Conservation (phyloP, 2,113 vertebrate genomes). For the Corvus moneduloides region DNA sequence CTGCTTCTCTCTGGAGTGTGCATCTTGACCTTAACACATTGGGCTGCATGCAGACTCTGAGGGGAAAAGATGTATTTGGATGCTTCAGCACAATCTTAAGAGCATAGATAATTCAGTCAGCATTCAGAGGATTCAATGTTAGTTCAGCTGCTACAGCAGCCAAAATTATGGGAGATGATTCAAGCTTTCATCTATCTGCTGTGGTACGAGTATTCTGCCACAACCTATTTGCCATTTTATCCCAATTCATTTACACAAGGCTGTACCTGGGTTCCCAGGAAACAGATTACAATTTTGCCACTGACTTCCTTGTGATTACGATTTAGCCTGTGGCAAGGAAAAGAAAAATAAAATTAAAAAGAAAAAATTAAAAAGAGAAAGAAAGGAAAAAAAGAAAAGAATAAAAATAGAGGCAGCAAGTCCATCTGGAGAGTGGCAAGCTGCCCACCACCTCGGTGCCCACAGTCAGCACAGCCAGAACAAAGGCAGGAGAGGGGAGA, state of each 20-base stretch:
- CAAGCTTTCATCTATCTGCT: background rate
- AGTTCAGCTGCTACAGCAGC: background rate
- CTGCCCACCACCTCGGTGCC: background rate
- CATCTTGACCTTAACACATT: conserved; percentile 47
- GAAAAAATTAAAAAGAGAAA: no score
- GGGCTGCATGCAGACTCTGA: background rate
- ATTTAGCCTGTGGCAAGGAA: background rate
- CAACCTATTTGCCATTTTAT: background rate
- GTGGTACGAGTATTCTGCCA: background rate
- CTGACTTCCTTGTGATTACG: background rate
- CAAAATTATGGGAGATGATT: background rate
- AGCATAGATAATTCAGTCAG: background rate
- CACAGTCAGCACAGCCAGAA: background rate
- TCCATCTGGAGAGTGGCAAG: conserved; percentile 56
- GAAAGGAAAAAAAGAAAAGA: accelerated
- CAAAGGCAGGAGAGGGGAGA: background rate
- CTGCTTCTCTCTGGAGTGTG: conserved; percentile 23
- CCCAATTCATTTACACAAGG: background rate
- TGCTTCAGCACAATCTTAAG: background rate
- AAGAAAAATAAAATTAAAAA: background rate
- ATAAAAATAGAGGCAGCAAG: background rate
- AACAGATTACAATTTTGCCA: background rate
- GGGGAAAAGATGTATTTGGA: conserved; percentile 23
- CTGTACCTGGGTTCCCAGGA: background rate
- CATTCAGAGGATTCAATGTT: background rate